Percentiles rank a stretch among this genome's conserved stretches.
phyloP scores from a whole-genome alignment of 2,888 invertebrate genomes.

The Tethea ocularis region DNA sequence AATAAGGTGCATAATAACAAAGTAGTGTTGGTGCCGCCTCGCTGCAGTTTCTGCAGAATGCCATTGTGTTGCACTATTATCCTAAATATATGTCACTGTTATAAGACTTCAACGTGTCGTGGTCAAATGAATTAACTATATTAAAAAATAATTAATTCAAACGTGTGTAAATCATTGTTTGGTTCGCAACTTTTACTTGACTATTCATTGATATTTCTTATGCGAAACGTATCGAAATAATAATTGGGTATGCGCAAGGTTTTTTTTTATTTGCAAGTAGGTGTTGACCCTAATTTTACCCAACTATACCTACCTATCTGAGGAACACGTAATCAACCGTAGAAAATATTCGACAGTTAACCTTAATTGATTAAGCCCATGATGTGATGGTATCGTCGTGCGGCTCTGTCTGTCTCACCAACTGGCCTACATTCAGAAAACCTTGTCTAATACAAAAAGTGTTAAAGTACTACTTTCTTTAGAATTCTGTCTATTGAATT shows the following conservation, averaged over 20 bases:
- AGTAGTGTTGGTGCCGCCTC: conserved; percentile 39
- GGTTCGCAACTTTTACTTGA: not conserved
- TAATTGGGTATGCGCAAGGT: no score
- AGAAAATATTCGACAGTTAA: conserved; percentile 19
- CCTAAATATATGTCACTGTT: conserved; percentile 66
- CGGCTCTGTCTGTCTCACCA: conserved; percentile 58
- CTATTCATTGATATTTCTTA: not conserved
- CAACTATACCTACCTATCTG: not conserved
- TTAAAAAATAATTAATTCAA: not conserved
- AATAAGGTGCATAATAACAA: conserved; percentile 29
- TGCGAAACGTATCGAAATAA: not conserved
- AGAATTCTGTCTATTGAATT: conserved; percentile 33
- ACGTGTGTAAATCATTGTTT: not conserved
- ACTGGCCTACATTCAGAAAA: conserved; percentile 44
- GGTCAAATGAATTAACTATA: no score
- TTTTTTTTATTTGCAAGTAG: no score
- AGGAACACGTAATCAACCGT: conserved; percentile 11
- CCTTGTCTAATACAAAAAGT: conserved; percentile 41
- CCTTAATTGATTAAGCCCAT: conserved; percentile 23
- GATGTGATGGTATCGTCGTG: conserved; percentile 29
- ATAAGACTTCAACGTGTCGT: conserved; percentile 36
- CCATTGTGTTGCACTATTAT: conserved; percentile 65
- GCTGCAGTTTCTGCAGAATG: conserved; percentile 62
- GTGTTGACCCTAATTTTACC: not conserved
- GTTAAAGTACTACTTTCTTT: conserved; percentile 51